Conservation (phyloP, 2,797 vertebrate genomes). For the Acanthurus lineatus region DNA sequence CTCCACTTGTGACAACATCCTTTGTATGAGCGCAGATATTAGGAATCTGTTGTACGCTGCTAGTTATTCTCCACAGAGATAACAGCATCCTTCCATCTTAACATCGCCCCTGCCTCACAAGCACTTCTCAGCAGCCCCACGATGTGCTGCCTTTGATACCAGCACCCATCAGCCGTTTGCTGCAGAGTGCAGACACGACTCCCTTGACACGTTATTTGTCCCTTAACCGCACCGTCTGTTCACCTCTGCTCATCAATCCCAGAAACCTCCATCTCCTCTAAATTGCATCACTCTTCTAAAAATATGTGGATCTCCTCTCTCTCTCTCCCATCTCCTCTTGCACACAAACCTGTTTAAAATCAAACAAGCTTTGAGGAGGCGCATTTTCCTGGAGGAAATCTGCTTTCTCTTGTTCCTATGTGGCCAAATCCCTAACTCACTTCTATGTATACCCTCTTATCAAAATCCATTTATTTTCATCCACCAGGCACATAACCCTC, state of each 20-base stretch:
- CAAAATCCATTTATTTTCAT: slow-evolving; percentile 76
- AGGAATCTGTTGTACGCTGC: slow-evolving; percentile 31
- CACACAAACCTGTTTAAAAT: slow-evolving; percentile 34
- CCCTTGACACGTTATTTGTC: slow-evolving; percentile 57
- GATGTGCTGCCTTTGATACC: slow-evolving; percentile 49
- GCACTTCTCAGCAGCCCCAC: slow-evolving; percentile 50
- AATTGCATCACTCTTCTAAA: slow-evolving; percentile 31
- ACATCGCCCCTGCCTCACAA: slow-evolving; percentile 50
- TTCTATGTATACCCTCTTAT: slow-evolving; percentile 55
- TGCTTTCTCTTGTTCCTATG: slow-evolving; percentile 52
- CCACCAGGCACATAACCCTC: slow-evolving; percentile 54
- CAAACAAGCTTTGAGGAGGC: slow-evolving; percentile 42
- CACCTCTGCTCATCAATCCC: slow-evolving; percentile 44
- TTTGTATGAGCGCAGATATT: slow-evolving; percentile 35
- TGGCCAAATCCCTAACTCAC: slow-evolving; percentile 58
- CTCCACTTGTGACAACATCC: slow-evolving; percentile 41
- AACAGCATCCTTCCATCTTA: slow-evolving; percentile 51
- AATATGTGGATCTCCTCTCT: slow-evolving; percentile 21
- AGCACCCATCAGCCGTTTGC: slow-evolving; percentile 58
- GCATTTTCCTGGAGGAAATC: slow-evolving; percentile 47
- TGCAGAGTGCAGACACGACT: slow-evolving; percentile 66
- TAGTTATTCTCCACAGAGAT: slow-evolving; percentile 39
- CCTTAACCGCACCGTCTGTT: slow-evolving; percentile 47
- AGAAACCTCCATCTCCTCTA: slow-evolving; percentile 18
- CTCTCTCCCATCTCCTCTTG: neutral